Base-by-base conservation (phyloP, 2,888 invertebrate species). In the Ectobius pallidus region DNA sequence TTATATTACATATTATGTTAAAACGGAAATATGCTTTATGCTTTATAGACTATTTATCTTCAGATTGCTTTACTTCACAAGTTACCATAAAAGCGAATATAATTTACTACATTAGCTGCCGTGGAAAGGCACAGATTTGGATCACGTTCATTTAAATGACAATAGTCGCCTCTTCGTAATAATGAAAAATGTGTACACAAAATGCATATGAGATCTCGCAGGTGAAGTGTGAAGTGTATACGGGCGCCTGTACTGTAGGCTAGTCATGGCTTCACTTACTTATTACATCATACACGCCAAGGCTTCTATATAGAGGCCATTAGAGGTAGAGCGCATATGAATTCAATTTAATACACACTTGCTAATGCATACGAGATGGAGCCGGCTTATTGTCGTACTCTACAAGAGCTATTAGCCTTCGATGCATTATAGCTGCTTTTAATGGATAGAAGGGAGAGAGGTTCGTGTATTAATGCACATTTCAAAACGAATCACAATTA, bases 231-330 rank as follows among this genome's bases (percentile, higher is more conserved):
- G 18, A 14, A n/a, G 7, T 16, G 32, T 25, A 46, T 46, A 18
- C 27, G 27, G 30, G 27, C 46, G 44, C 44, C 27, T n/a, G 18
- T 61, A 61, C 16, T 20, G 18, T 61, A 61, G 61, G 3, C 65
- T 65, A 65, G n/a, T n/a, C 11, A 65, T 65, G 65, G 44, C 44
- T 46, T 20, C 25, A 34, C 39, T 42, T 63, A n/a, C 65, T 65
- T 65, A 65, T 46, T 44, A 6, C 65, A 44, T 65, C 46, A 34
- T 46, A 65, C 65, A 65, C 65, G 46, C 25, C 65, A 65, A 3
- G 27, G 46, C 14, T 22, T 46, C 27, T 25, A 25, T 27, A 55
- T 27, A 27, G 9, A 55, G n/a, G 25, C 65, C 65, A 65, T 65
- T 65, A 65, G 58, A 30, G 11, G 58, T 30, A 46, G n/a, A 11